Evolutionary conservation across 2,113 vertebrate genomes (phyloP).

Genomic region (Oreocharis arfaki): DNA sequence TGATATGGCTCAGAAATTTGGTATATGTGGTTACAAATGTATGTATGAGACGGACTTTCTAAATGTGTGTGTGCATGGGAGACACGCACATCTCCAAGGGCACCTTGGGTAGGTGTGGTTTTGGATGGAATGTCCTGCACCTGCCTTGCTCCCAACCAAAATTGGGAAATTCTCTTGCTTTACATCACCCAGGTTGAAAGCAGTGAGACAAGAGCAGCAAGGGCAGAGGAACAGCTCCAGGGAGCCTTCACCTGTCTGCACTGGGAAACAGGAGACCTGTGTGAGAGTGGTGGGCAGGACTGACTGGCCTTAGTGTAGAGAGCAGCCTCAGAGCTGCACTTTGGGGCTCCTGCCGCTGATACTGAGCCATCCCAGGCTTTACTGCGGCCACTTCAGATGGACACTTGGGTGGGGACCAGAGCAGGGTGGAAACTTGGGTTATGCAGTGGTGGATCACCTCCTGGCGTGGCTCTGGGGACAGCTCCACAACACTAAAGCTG

Average conservation of each 20-base stretch:
- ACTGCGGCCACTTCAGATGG: not conserved
- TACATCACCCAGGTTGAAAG: not conserved
- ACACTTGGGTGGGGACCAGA: not conserved
- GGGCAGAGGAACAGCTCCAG: not conserved
- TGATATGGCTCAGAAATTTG: not conserved
- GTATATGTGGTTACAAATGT: not conserved
- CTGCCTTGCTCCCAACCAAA: not conserved
- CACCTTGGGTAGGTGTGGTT: not conserved
- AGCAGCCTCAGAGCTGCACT: not conserved
- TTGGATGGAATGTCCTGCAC: not conserved
- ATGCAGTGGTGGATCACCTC: not conserved
- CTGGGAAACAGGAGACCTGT: not conserved
- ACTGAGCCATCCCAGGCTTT: not conserved
- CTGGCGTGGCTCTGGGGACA: not conserved
- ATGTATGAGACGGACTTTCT: not conserved
- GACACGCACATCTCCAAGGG: not conserved
- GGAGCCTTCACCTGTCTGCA: not conserved
- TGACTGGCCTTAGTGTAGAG: not conserved
- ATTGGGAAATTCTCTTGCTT: not conserved
- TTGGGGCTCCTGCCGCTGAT: fast-evolving
- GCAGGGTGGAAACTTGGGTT: not conserved
- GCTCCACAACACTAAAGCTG: not conserved
- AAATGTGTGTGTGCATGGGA: not conserved
- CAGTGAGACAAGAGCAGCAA: not conserved
- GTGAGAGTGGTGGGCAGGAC: not conserved